Base-by-base conservation (phyloP, 2,113 vertebrate genomes). In the Melanostigma gelatinosum region DNA sequence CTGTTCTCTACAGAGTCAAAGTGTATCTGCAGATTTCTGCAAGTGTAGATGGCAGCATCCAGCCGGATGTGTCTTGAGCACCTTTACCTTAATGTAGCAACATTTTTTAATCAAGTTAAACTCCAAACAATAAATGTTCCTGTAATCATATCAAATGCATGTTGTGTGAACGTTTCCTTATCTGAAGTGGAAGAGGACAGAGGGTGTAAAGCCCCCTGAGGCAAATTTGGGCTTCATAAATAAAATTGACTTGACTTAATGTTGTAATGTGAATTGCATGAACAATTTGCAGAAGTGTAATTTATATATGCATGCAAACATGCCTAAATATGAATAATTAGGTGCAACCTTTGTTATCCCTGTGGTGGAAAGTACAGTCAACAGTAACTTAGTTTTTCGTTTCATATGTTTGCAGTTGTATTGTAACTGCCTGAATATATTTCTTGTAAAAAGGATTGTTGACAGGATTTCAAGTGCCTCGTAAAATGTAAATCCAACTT, bases 1-100 rank as follows among this genome's bases (percentile, higher is more conserved):
- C 24, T 72, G 2, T 63, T 75, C 32, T 66, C 24, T 4, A 48
- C 40, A 70, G 50, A 65, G 77, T 54, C 34, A 42, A 46, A n/a
- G 48, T 72, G 44, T 57, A 55, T 60, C 52, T 84, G 63, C 48
- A 74, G 38, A 58, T 84, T 57, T 16, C 57, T 65, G 68, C 8
- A 66, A 32, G 40, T 78, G 40, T 52, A 46, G 38, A 32, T 71
- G 52, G 27, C 69, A 58, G 29, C 24, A 48, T 34, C 2, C 48
- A 50, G 52, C n/a, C 22, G 1, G 27, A 4, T 61, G 18, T 8
- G 22, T 76, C 27, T 46, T 38, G 1, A 62, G 54, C 38, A 38
- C n/a, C 8, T 34, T 29, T 3, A 48, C 40, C 3, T 36, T 42
- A 63, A 52, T 75, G 0, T 9, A 57, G 44, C 46, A 32, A 11